Evolutionary conservation across 2,888 invertebrate genomes (phyloP), one percentile per base, ranked within the genome.

Genomic region (Eueremaeus valkanovi): DNA sequence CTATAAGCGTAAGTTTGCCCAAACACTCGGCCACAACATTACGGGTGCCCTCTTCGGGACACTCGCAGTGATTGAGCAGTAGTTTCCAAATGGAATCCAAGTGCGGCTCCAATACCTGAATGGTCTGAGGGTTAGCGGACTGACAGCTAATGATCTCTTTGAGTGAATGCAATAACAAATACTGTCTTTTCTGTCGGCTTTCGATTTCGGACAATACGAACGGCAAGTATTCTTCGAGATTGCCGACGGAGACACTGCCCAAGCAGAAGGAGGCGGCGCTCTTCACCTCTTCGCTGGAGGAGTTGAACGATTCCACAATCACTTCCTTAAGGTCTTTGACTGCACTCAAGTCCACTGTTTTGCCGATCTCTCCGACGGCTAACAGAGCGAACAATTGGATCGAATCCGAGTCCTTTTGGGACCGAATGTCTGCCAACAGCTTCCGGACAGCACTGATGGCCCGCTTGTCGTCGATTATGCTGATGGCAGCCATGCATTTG

Each of bases 21-120:
- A 99, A 87, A 84, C 99, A 99, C 85, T 99, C 99, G 0, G 99
- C 95, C 1, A 99, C 98, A 6, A 99, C 97, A 84, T 98, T 98
- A 77, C 99, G 88, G 9, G 98, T 97, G 55, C 99, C 98, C 85
- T 99, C 99, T 85, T 99, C 99, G 0, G 90, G 89, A 83, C 96
- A 97, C 84, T 96, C 95, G 81, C 97, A 95, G 83, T 98, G 96
- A 81, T 91, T 89, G 81, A 97, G 93, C 49, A 99, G 85, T 82
- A 96, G 91, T 73, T 89, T 87, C 96, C 96, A 97, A 81, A 97
- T 95, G 72, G 84, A 82, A 70, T 83, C 81, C 72, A 85, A 81
- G 80, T 84, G 85, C 9, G 85, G 85, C 80, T 92, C 86, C 68
- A 93, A 83, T 58, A 90, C 89, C 79, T 90, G 88, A 5, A 93